phyloP scores from a whole-genome alignment of 2,797 vertebrate species.

The Peromyscus eremicus region DNA sequence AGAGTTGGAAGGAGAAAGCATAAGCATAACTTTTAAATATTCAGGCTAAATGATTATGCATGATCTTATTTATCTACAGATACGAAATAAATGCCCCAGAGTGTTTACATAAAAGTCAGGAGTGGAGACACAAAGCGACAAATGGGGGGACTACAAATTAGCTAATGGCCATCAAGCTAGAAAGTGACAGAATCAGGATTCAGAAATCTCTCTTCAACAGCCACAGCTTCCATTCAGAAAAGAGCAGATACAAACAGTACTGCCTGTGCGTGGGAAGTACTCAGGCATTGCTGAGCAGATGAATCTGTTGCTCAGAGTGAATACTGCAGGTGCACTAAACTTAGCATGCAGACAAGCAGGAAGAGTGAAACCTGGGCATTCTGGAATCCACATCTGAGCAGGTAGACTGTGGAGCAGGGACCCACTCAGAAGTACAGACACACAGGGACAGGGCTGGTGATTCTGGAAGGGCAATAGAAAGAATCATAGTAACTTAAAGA shows the following conservation, averaged over 20 bases:
- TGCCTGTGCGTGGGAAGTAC: not conserved
- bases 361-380: not conserved
- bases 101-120: not conserved
- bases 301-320: not conserved
- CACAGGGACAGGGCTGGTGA: not conserved
- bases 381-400: not conserved
- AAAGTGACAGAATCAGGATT: not conserved
- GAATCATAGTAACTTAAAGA: not conserved
- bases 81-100: not conserved
- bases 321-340: not conserved
- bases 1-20: not conserved
- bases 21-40: not conserved
- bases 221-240: slow-evolving; percentile 10
- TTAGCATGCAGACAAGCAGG: not conserved
- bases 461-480: not conserved
- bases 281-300: not conserved
- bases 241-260: not conserved
- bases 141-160: slow-evolving; percentile 3
- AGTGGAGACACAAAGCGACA: not conserved
- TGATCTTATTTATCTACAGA: slow-evolving; percentile 11
- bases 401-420: not conserved
- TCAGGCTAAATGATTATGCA: not conserved
- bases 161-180: not conserved
- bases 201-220: not conserved
- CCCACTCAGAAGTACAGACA: not conserved